A percentile compares a stretch with the other conserved stretches of the same genome.
These are phyloP conservation scores for Drosophila gunungcola DNA, from an alignment of 1,140 invertebrate species.

Conservation along the genomic window DNA sequence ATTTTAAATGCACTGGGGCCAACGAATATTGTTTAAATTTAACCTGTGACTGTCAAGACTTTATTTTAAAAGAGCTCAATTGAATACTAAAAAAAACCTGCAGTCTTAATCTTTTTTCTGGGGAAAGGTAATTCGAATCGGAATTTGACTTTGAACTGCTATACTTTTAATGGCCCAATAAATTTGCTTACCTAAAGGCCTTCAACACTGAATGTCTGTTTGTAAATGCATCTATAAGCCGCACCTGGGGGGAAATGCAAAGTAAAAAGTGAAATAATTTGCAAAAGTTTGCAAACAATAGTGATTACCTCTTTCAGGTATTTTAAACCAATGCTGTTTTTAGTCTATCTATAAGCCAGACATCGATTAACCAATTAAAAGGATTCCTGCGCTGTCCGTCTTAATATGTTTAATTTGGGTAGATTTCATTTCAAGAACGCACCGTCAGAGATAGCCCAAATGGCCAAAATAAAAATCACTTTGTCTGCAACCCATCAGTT, in stretches of 20 bases:
- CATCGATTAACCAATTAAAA: background rate
- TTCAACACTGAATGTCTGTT: background rate
- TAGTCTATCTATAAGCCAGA: background rate
- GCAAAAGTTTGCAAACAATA: background rate
- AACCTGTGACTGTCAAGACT: no score
- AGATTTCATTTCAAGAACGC: conserved; percentile 22
- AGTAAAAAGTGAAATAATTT: background rate
- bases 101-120: background rate
- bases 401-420: conserved; percentile 42
- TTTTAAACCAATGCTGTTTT: background rate
- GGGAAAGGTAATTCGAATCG: conserved; percentile 19
- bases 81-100: no score
- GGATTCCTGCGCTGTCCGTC: conserved; percentile 20
- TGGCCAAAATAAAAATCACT: conserved; percentile 34
- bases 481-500: conserved; percentile 19
- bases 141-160: conserved; percentile 38
- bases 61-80: no score
- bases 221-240: background rate
- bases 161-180: conserved; percentile 15
- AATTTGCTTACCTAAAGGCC: conserved; percentile 10
- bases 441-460: conserved; percentile 38
- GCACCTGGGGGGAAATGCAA: background rate
- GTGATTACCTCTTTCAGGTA: background rate
- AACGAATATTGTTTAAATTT: no score
- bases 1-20: background rate